Conservation (phyloP, 2,888 invertebrate species). For the Parapristionchus giblindavisi region DNA sequence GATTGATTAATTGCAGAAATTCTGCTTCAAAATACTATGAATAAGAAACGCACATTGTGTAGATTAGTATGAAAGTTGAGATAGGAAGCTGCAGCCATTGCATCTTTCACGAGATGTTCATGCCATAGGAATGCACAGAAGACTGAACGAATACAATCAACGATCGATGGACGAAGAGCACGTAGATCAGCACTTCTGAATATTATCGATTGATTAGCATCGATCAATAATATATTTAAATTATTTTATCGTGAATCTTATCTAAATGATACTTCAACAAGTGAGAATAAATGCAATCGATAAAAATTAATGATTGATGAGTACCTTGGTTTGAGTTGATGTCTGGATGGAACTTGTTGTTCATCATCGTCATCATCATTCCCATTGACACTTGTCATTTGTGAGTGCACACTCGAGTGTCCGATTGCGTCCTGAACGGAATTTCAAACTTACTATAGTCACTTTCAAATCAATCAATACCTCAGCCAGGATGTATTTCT, state of each 20-base stretch:
- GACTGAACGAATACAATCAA: slow-evolving; percentile 78
- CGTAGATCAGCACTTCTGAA: slow-evolving; percentile 17
- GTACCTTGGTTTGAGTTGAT: slow-evolving; percentile 7
- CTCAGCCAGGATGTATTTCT: slow-evolving; percentile 56
- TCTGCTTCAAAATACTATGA: background rate
- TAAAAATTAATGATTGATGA: too few relatives aligned
- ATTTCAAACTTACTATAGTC: background rate
- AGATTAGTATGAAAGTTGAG: slow-evolving; percentile 80
- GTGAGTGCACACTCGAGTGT: slow-evolving; percentile 45
- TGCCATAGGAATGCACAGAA: slow-evolving; percentile 97
- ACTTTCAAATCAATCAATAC: slow-evolving; percentile 32
- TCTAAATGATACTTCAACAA: too few relatives aligned
- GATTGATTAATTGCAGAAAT: background rate
- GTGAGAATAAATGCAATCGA: too few relatives aligned
- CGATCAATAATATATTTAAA: background rate
- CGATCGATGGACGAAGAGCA: slow-evolving; percentile 58
- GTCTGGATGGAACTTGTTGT: too few relatives aligned
- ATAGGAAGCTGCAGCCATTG: slow-evolving; percentile 96
- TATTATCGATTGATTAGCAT: too few relatives aligned
- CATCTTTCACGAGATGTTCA: slow-evolving; percentile 94
- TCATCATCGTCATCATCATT: slow-evolving; percentile 52
- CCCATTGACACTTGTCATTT: slow-evolving; percentile 53
- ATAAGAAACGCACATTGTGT: slow-evolving; percentile 46
- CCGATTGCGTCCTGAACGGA: slow-evolving; percentile 41
- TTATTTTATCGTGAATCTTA: background rate